Evolutionary conservation across 2,888 invertebrate genomes (phyloP).

Genomic region (Thera obeliscata): DNA sequence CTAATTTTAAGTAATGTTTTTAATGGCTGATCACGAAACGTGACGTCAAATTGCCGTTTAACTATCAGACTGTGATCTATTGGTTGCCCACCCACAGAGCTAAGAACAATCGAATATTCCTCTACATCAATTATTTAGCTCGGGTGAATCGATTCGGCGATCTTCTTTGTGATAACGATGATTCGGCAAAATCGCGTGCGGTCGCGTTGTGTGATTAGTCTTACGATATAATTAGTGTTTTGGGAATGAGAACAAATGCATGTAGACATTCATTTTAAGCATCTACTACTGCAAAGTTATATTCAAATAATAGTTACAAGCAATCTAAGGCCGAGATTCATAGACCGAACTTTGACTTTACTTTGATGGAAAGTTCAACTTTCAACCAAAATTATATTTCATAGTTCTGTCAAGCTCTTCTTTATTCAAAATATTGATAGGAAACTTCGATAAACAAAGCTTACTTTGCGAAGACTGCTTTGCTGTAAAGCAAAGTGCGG

Average conservation of each 20-base stretch:
- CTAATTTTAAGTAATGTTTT: background rate
- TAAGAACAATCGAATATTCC: conserved; percentile 67
- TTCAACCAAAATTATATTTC: too few relatives aligned
- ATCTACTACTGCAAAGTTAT: too few relatives aligned
- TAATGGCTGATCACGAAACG: conserved; percentile 44
- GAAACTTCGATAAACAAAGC: too few relatives aligned
- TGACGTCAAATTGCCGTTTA: conserved; percentile 66
- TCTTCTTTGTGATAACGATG: conserved; percentile 72
- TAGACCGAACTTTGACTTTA: too few relatives aligned
- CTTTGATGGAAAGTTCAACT: too few relatives aligned
- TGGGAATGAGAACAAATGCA: background rate
- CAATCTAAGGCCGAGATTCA: too few relatives aligned
- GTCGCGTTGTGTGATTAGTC: conserved; percentile 62
- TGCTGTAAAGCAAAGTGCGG: too few relatives aligned
- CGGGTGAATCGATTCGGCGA: conserved; percentile 71
- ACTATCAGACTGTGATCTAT: conserved; percentile 58
- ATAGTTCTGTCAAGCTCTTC: too few relatives aligned
- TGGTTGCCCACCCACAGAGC: conserved; percentile 66
- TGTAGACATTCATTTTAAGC: too few relatives aligned
- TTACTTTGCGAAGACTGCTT: too few relatives aligned
- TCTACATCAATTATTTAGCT: conserved; percentile 67
- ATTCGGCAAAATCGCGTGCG: conserved; percentile 60
- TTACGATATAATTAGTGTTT: conserved; percentile 57
- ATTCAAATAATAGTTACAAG: too few relatives aligned
- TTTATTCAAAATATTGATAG: too few relatives aligned